phyloP scores from a whole-genome alignment of 2,888 invertebrate genomes.

The Platycheirus albimanus region DNA sequence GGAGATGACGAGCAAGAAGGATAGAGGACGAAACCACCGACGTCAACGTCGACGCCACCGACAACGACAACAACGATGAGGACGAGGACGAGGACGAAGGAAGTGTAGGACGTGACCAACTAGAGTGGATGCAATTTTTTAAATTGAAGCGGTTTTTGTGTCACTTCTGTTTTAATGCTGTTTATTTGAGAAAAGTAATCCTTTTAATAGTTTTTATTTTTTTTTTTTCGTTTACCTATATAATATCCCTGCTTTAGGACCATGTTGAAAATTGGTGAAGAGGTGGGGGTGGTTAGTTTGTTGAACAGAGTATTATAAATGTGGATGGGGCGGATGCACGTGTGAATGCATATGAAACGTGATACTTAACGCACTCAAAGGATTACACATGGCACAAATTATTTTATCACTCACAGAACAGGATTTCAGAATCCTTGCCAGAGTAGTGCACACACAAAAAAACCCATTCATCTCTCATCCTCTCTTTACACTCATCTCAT shows the following conservation, averaged over 20 bases:
- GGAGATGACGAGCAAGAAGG: too few species aligned
- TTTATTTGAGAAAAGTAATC: slow-evolving; percentile 65
- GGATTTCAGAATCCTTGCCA: slow-evolving; percentile 48
- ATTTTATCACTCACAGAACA: slow-evolving; percentile 51
- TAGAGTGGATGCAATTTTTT: slow-evolving; percentile 55
- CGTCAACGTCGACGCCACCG: too few species aligned
- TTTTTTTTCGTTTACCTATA: not conserved
- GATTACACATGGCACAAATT: slow-evolving; percentile 65
- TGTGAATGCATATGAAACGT: slow-evolving; percentile 74
- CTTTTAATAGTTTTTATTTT: slow-evolving; percentile 66
- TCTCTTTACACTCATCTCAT: slow-evolving; percentile 7
- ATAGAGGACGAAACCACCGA: too few species aligned
- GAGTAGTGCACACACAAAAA: slow-evolving; percentile 15
- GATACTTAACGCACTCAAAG: slow-evolving; percentile 73
- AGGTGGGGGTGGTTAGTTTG: not conserved
- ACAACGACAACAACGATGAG: too few species aligned
- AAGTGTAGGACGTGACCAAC: slow-evolving; percentile 47
- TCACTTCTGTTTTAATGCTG: slow-evolving; percentile 36
- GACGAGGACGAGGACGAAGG: slow-evolving; percentile 2
- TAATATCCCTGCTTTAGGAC: slow-evolving; percentile 38
- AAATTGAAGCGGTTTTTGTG: slow-evolving; percentile 55
- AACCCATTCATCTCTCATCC: slow-evolving; percentile 13
- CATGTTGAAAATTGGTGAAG: not conserved
- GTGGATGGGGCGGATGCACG: slow-evolving; percentile 47
- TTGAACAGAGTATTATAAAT: not conserved